Evolutionary conservation across 2,888 invertebrate genomes (phyloP), one percentile per base, ranked within the genome.

Genomic region (Lithophane socia): DNA sequence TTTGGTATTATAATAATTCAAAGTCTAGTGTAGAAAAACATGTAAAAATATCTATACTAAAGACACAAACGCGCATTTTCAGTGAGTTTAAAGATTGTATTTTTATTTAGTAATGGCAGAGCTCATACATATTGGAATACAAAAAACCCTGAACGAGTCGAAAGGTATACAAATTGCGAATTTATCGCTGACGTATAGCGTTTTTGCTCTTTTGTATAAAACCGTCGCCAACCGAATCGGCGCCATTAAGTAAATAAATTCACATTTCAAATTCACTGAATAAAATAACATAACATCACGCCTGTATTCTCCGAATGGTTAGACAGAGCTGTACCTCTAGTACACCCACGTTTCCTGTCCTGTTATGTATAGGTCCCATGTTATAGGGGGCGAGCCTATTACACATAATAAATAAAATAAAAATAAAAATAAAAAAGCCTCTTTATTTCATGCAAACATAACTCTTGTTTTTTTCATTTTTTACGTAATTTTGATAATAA

Each of bases 261-360:
- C 49, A 13, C n/a, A 24, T 60, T 73, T 37, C 21, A 24, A 18
- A 64, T 80, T 73, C 81, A 61, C 37, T 81, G 54, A 79, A 66
- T 61, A 54, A 60, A 60, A 52, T 54, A 52, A 21, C 54, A 18
- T 52, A 21, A 54, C 21, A 54, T 54, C 54, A 54, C 9, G 54
- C 10, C 1, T 10, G 0, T 21, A 9, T 52, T 54, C 2, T 3
- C 0, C 21, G 3, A 21, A 21, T 9, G 54, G 3, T 52, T 52
- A 52, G 52, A 3, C 52, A 52, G 52, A 52, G 52, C 3, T 52
- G 21, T 21, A 52, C 52, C 21, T 52, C 10, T 54, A 54, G 9
- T 52, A 52, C 8, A 52, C 18, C 2, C 52, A 9, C 52, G 21
- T 21, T 52, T 52, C 7, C 2, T n/a, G n/a, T n/a, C 3, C 52